Evolutionary conservation across 2,888 invertebrate genomes (phyloP).

Genomic region (Rhorus exstirpatorius): DNA sequence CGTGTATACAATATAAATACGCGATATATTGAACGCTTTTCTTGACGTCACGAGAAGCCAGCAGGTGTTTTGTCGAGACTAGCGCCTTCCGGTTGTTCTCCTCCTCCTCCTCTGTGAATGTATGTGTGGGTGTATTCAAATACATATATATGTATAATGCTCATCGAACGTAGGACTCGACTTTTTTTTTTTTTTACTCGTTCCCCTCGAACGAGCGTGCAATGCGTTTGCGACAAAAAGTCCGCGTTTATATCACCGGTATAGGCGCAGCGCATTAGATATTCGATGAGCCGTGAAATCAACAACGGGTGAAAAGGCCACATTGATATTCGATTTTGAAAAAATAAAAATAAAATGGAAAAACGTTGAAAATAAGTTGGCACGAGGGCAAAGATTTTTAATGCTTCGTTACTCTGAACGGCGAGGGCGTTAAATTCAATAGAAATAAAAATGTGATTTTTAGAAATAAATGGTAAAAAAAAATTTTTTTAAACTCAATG

Average conservation of each 20-base stretch:
- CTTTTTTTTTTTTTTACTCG: constrained; percentile 33
- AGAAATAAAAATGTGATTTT: no score
- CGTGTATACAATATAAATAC: constrained; percentile 13
- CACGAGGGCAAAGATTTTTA: no score
- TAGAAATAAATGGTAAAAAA: no score
- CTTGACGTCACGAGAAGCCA: constrained; percentile 74
- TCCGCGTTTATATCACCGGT: not conserved
- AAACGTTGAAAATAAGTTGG: no score
- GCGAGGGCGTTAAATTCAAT: no score
- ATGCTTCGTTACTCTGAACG: no score
- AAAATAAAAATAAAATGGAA: no score
- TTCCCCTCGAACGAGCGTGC: constrained; percentile 25
- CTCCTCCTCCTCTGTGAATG: no score
- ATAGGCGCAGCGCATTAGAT: not conserved
- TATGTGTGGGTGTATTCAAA: not conserved
- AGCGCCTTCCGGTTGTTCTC: constrained; percentile 72
- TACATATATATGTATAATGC: constrained; percentile 11
- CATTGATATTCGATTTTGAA: no score
- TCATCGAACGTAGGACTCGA: constrained; percentile 9
- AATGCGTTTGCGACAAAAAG: constrained; percentile 8
- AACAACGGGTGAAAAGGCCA: no score
- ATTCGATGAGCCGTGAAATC: constrained; percentile 33
- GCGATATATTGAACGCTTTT: constrained; percentile 68
- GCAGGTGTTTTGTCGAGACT: constrained; percentile 76
- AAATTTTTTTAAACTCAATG: no score